Percentiles rank a stretch among this genome's conserved stretches.
phyloP scores from a whole-genome alignment of 2,888 invertebrate genomes.

The Vesta saturnalis region DNA sequence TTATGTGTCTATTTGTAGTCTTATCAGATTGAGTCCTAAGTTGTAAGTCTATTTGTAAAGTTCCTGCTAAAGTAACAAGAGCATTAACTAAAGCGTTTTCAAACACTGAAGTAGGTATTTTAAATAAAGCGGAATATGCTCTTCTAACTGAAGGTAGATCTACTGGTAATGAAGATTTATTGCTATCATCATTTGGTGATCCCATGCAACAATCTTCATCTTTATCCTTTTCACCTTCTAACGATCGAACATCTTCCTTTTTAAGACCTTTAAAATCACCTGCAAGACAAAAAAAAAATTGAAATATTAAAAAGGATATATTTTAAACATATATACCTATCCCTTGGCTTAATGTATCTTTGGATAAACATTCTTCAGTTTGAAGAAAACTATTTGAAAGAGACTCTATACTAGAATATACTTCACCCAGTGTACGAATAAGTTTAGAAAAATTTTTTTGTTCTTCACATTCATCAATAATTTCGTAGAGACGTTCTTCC shows the following conservation, averaged over 20 bases:
- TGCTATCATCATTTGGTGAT: conserved; percentile 50
- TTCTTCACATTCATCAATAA: conserved; percentile 79
- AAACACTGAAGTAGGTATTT: conserved; percentile 59
- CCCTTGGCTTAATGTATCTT: conserved; percentile 66
- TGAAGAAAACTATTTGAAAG: conserved; percentile 77
- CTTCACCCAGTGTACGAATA: conserved; percentile 79
- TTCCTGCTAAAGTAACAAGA: conserved; percentile 76
- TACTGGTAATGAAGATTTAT: conserved; percentile 62
- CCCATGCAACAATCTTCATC: conserved; percentile 80
- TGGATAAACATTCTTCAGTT: conserved; percentile 62
- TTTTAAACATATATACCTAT: conserved; percentile 53
- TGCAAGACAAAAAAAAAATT: conserved; percentile 35
- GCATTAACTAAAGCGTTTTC: conserved; percentile 77
- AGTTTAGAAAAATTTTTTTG: conserved; percentile 76
- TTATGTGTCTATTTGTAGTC: conserved; percentile 67
- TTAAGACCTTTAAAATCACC: conserved; percentile 67
- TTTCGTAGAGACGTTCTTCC: conserved; percentile 77
- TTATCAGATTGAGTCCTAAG: conserved; percentile 50
- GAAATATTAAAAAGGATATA: neutral
- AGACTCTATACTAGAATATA: conserved; percentile 76
- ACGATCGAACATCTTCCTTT: conserved; percentile 77
- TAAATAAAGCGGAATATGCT: conserved; percentile 67
- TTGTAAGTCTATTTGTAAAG: conserved; percentile 75
- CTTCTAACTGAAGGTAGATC: conserved; percentile 78
- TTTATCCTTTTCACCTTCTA: conserved; percentile 86